Evolutionary conservation across 92 coral and sea anemone species (phyloP).

Genomic region (Ricordea florida): DNA sequence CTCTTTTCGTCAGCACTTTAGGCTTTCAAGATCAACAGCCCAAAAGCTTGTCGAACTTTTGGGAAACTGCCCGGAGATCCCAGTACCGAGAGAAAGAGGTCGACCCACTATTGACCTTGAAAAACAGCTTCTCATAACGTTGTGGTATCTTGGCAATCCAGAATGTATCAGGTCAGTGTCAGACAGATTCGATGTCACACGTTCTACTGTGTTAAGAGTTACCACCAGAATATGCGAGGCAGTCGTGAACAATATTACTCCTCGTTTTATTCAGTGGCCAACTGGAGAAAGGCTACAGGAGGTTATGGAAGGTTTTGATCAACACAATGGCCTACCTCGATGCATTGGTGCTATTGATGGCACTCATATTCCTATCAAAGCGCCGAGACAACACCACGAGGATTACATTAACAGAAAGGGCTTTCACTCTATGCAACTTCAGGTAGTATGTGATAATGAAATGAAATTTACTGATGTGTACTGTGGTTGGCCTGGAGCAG

Average conservation of each 20-base stretch:
- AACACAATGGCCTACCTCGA: slow-evolving; percentile 41
- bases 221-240: slow-evolving; percentile 38
- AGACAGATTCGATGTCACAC: slow-evolving; percentile 57
- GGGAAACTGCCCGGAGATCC: too few species aligned
- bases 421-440: slow-evolving; percentile 30
- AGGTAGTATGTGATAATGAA: slow-evolving; percentile 31
- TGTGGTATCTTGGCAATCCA: slow-evolving; percentile 59
- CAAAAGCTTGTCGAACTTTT: too few species aligned
- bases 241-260: slow-evolving; percentile 22
- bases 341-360: slow-evolving; percentile 42
- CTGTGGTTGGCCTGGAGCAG: slow-evolving; percentile 56
- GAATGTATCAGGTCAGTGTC: slow-evolving; percentile 48
- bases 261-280: slow-evolving; percentile 25
- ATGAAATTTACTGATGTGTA: slow-evolving; percentile 38
- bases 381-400: slow-evolving; percentile 38
- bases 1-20: too few species aligned
- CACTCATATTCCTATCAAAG: slow-evolving; percentile 43
- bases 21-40: too few species aligned
- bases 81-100: too few species aligned
- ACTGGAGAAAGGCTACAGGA: slow-evolving; percentile 16
- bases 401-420: slow-evolving; percentile 46
- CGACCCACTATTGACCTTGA: too few species aligned
- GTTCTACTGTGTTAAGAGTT: slow-evolving; percentile 39
- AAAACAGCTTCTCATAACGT: slow-evolving; percentile 41
- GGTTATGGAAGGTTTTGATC: slow-evolving; percentile 26